A percentile compares a stretch with the other conserved stretches of the same genome.
These are phyloP conservation scores for Glaucidium brasilianum DNA, from an alignment of 2,113 vertebrate genomes.

Conservation along the genomic window DNA sequence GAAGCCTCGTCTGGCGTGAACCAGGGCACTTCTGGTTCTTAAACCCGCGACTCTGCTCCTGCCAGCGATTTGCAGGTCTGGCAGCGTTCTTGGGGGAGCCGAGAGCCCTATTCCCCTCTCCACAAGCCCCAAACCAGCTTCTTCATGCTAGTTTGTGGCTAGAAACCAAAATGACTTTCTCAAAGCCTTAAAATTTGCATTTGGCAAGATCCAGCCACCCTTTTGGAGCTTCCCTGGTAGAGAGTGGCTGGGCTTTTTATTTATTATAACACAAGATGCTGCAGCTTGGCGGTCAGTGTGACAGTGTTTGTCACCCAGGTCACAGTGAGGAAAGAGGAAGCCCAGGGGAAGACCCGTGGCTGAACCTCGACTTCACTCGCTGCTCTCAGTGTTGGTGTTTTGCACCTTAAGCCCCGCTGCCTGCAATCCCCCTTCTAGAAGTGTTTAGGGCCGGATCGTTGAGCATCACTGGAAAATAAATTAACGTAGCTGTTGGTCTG, in stretches of 20 bases:
- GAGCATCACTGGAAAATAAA: rapidly evolving
- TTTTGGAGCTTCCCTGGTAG: neutral
- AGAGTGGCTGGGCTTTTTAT: rapidly evolving
- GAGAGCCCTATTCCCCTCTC: rapidly evolving
- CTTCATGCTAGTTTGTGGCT: rapidly evolving
- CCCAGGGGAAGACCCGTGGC: rapidly evolving
- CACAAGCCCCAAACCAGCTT: rapidly evolving
- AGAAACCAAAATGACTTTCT: neutral
- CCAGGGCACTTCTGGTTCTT: rapidly evolving
- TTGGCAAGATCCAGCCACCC: neutral
- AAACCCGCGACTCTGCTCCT: rapidly evolving
- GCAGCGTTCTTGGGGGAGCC: rapidly evolving
- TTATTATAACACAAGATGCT: rapidly evolving
- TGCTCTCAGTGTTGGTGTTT: neutral
- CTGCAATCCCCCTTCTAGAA: rapidly evolving
- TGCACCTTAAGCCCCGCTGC: neutral
- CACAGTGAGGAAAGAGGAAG: neutral
- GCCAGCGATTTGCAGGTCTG: rapidly evolving
- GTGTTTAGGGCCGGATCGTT: rapidly evolving
- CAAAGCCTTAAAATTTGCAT: neutral
- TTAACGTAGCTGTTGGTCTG: rapidly evolving
- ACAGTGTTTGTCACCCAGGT: neutral
- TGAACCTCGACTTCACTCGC: rapidly evolving
- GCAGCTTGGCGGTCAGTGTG: no score
- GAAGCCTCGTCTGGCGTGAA: neutral